Evolutionary conservation across 2,888 invertebrate species (phyloP), one percentile per base, ranked within the genome.

Genomic region (Nowickia ferox): DNA sequence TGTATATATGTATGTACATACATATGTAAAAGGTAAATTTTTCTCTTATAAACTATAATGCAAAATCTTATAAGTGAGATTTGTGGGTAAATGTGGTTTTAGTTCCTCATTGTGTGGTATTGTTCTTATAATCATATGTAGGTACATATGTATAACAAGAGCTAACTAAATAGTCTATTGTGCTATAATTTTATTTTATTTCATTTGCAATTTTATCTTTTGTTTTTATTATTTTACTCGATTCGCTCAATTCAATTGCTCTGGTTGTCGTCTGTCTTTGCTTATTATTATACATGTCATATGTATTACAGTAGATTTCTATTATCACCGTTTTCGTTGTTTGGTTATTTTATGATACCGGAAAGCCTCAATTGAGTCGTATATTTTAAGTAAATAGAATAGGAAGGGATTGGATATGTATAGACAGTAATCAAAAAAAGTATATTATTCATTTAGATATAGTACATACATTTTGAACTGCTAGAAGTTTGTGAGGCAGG

Each of bases 221-320:
- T 59, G 17, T 71, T 77, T 72, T 59, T 59, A 51, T 65, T 77
- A 57, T 48, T 71, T 57, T 59, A 72, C 51, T 48, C 30, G 51
- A 44, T 77, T 83, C 69, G 63, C 69, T 75, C 53, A 65, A 71
- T 76, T 75, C 83, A 83, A 79, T 72, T 86, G 83, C 61, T 86
- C 83, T 83, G 83, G 86, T 86, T 83, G 66, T 78, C 77, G 63
- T 84, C 83, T 80, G 66, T 78, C 77, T 63, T 84, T 59, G 75
- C 72, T 59, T 68, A 69, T 82, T 68, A 69, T 82, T 61, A 63
- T 69, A 44, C 61, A 61, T 75, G 48, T 76, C 68, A 71, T 53
- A 57, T 17, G 17, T 17, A 53, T 63, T 40, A 53, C 53, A 40
- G 22, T 53, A 38, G 13, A 51, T 51, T 59, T 59, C 11, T 69